phyloP scores from a whole-genome alignment of 2,797 vertebrate genomes.

The Girardinus metallicus region DNA sequence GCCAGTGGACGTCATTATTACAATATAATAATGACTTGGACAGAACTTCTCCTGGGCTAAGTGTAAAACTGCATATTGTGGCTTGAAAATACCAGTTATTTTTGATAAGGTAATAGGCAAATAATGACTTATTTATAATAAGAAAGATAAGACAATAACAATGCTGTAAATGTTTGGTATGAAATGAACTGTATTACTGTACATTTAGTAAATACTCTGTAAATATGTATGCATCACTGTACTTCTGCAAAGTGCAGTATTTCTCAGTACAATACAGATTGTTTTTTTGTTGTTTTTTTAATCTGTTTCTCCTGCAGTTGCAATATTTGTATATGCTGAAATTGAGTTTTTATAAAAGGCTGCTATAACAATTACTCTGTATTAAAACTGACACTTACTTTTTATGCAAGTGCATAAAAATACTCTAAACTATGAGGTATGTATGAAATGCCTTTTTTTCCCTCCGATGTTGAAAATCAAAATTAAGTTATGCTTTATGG shows the following conservation, averaged over 20 bases:
- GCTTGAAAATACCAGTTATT: conserved; percentile 34
- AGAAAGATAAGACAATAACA: conserved; percentile 27
- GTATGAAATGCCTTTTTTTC: not conserved
- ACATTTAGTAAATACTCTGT: conserved; percentile 53
- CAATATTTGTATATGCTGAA: conserved; percentile 28
- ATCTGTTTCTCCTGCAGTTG: conserved; percentile 4
- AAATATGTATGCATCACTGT: conserved; percentile 37
- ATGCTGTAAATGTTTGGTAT: conserved; percentile 40
- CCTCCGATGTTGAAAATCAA: conserved; percentile 14
- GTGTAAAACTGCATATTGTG: conserved; percentile 17
- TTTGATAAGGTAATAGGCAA: conserved; percentile 37
- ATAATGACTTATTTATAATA: conserved; percentile 57
- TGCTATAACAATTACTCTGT: not conserved
- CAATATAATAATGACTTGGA: conserved; percentile 29
- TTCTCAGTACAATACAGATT: conserved; percentile 15
- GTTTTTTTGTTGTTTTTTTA: conserved; percentile 5
- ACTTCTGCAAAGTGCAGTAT: conserved; percentile 15
- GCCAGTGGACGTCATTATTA: conserved; percentile 28
- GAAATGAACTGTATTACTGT: conserved; percentile 59
- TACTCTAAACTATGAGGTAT: not conserved
- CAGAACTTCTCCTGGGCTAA: not conserved
- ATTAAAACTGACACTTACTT: not conserved
- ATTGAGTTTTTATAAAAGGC: conserved; percentile 1
- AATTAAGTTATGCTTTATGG: conserved; percentile 54
- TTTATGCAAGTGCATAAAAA: not conserved